Evolutionary conservation across 2,888 invertebrate genomes (phyloP), one percentile per base, ranked within the genome.

Genomic region (Microdon myrmicae): DNA sequence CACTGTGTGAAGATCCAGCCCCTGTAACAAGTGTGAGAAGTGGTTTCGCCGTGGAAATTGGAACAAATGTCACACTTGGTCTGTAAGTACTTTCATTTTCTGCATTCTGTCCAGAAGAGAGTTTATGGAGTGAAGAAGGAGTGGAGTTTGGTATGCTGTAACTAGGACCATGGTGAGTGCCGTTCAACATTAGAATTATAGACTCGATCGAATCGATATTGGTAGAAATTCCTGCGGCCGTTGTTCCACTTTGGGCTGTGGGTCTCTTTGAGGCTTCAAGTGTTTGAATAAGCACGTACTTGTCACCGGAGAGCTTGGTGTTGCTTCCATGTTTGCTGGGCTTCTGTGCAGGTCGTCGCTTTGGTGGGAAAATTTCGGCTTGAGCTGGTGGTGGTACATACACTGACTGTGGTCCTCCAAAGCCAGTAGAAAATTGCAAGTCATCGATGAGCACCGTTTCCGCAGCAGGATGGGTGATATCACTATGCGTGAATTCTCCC

Each of bases 111-210:
- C 69, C 43, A 55, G 55, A 55, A 9, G 67, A 23, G 16, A 39
- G 44, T 7, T 54, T 45, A n/a, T 38, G 56, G 39, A 49, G 69
- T 4, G 56, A 67, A 2, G 54, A 60, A 0, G 66, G 45, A 8
- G 37, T 49, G 0, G 58, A 32, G 19, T 44, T 61, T 2, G 31
- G 71, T 17, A 76, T 71, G 45, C 74, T 74, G 49, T 80, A 80
- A 20, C 73, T 68, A 3, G 80, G 79, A 0, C 80, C 79, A 29
- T 76, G 75, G 54, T 72, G 78, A 3, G 75, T 77, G 35, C 81
- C 81, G 72, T 87, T 87, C 6, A 88, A 73, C 82, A 87, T 85
- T 69, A 87, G 83, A 51, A 88, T 83, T 3, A 88, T 87, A 35
- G 87, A 83, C 10, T 83, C 82, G 39, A 84, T 82, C 1, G 84